These are phyloP conservation scores for Sternarchorhynchus goeldii DNA, from an alignment of 2,797 vertebrate species.

Conservation along the genomic window DNA sequence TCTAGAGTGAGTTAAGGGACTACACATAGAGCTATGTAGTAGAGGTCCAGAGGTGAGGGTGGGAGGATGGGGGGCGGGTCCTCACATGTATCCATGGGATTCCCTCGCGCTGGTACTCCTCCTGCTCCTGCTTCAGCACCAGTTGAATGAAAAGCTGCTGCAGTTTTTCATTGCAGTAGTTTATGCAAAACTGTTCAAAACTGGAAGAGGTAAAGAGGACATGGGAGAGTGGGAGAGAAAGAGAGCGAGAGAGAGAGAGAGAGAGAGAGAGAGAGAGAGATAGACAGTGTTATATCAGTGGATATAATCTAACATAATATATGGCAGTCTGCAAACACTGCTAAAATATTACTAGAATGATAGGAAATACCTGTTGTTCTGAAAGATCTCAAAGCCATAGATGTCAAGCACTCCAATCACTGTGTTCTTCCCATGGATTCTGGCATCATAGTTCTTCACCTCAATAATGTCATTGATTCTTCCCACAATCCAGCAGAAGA, in stretches of 20 bases:
- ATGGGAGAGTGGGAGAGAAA: neutral
- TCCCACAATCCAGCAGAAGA: constrained; percentile 97
- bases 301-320: neutral
- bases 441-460: constrained; percentile 89
- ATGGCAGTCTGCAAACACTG: neutral
- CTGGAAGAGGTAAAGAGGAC: constrained; percentile 64
- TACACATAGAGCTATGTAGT: neutral
- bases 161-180: constrained; percentile 98
- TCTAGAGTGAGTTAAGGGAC: neutral
- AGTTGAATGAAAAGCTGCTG: constrained; percentile 99
- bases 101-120: constrained; percentile 95
- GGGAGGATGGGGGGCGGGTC: too few species aligned
- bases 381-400: constrained; percentile 98
- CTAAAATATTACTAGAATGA: neutral
- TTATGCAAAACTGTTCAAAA: constrained; percentile 99
- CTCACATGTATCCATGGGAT: constrained; percentile 99
- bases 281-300: neutral
- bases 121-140: constrained; percentile 96
- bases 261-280: neutral
- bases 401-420: constrained; percentile 98
- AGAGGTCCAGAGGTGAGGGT: neutral
- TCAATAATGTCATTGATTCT: constrained; percentile 94
- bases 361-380: constrained; percentile 89
- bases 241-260: neutral
- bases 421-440: constrained; percentile 92